phyloP scores from a whole-genome alignment of 2,888 invertebrate species.

The Candidula unifasciata region DNA sequence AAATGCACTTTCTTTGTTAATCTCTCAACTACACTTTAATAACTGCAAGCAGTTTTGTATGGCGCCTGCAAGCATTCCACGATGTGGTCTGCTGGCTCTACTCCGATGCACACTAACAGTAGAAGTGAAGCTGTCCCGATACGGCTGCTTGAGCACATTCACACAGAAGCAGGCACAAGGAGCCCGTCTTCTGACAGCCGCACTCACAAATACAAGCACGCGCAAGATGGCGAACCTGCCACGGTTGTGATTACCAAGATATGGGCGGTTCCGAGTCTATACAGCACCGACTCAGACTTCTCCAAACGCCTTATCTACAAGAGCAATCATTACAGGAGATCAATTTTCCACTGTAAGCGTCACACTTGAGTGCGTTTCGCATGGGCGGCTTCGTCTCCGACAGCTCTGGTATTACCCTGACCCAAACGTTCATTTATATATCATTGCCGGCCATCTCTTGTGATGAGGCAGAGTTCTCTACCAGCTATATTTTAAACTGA shows the following conservation, averaged over 20 bases:
- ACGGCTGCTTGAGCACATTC: conserved; percentile 26
- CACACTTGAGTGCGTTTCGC: background rate
- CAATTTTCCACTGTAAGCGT: conserved; percentile 19
- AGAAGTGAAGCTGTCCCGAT: background rate
- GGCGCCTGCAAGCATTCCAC: background rate
- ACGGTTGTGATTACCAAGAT: conserved; percentile 24
- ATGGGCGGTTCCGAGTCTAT: background rate
- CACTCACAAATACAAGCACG: background rate
- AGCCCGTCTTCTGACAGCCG: conserved; percentile 15
- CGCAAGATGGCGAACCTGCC: conserved; percentile 3
- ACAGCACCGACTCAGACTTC: background rate
- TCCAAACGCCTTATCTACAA: conserved; percentile 31
- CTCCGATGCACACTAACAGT: background rate
- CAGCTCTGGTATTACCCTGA: background rate
- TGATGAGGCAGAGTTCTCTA: background rate
- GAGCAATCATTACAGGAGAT: conserved; percentile 32
- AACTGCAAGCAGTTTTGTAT: background rate
- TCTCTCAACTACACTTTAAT: background rate
- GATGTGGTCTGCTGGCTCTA: conserved; percentile 25
- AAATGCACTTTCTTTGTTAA: conserved; percentile 33
- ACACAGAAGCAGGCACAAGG: background rate
- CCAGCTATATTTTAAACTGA: no score
- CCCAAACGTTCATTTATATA: background rate
- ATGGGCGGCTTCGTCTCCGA: no score
- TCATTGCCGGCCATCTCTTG: background rate